Evolutionary conservation across 2,888 invertebrate species (phyloP).

Genomic region (Rhimphoctona megacephalus): DNA sequence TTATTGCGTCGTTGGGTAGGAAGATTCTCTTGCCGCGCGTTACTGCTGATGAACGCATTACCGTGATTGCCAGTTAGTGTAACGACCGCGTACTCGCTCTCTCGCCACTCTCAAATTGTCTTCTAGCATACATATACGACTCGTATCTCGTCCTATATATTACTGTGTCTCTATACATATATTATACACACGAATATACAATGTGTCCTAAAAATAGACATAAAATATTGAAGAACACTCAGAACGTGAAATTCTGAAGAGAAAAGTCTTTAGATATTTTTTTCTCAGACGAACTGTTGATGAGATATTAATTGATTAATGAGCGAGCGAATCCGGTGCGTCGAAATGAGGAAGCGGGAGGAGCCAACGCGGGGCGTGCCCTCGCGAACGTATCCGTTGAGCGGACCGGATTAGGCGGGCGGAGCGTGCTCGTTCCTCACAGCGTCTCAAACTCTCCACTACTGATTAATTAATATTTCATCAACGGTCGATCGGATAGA

Average conservation of each 20-base stretch:
- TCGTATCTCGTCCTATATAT: constrained; percentile 27
- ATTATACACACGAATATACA: constrained; percentile 22
- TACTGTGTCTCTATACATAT: background rate
- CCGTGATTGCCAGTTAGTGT: constrained; percentile 83
- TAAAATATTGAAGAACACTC: background rate
- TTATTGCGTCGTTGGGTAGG: constrained; percentile 53
- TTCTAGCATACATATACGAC: constrained; percentile 23
- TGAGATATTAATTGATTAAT: background rate
- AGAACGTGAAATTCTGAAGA: background rate
- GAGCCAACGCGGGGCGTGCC: background rate
- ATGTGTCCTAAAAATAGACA: background rate
- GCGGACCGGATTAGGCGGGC: too few relatives aligned
- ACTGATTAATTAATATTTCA: background rate
- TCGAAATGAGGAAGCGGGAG: background rate
- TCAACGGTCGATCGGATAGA: background rate
- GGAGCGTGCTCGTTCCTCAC: background rate
- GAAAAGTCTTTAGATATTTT: background rate
- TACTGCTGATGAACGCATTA: constrained; percentile 81
- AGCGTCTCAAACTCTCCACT: background rate
- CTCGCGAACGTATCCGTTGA: background rate
- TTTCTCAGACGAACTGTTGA: background rate
- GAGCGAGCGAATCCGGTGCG: background rate
- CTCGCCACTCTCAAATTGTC: constrained; percentile 61
- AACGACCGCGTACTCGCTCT: constrained; percentile 78
- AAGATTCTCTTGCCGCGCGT: constrained; percentile 63